phyloP scores from a whole-genome alignment of 2,888 invertebrate genomes.

The Ypsolopha scabrella region DNA sequence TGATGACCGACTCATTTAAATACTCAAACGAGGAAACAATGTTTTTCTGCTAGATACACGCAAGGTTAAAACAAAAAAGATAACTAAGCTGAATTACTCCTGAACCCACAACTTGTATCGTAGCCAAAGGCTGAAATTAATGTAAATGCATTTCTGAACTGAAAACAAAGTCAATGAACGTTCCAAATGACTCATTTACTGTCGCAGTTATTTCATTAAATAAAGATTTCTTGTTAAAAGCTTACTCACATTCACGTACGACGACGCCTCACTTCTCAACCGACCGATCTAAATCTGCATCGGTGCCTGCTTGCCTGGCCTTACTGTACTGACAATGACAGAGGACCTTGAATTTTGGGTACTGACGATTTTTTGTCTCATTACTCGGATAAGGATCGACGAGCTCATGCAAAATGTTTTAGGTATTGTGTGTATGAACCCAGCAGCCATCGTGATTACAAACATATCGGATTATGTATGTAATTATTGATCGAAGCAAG shows the following conservation, averaged over 20 bases:
- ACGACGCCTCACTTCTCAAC: neutral
- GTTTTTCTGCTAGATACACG: neutral
- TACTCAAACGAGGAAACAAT: neutral
- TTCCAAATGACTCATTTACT: neutral
- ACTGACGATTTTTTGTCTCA: slow-evolving; percentile 45
- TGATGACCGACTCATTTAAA: slow-evolving; percentile 3
- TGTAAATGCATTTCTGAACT: neutral
- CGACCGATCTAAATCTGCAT: neutral
- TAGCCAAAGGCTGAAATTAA: neutral
- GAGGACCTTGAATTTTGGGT: slow-evolving; percentile 29
- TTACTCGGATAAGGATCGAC: slow-evolving; percentile 39
- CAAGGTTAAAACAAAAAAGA: neutral
- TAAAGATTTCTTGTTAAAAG: neutral
- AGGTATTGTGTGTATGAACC: slow-evolving; percentile 37
- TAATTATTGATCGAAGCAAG: slow-evolving; percentile 23
- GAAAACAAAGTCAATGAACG: slow-evolving; percentile 1
- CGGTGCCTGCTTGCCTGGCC: slow-evolving; percentile 15
- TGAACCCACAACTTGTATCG: neutral
- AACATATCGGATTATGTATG: slow-evolving; percentile 17
- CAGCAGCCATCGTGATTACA: slow-evolving; percentile 37
- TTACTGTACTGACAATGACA: slow-evolving; percentile 23
- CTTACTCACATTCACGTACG: neutral
- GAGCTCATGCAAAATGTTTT: slow-evolving; percentile 17
- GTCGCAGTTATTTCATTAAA: neutral
- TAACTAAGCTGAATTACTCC: neutral